phyloP scores from a whole-genome alignment of 1,140 invertebrate genomes.

The Heliconius congener region DNA sequence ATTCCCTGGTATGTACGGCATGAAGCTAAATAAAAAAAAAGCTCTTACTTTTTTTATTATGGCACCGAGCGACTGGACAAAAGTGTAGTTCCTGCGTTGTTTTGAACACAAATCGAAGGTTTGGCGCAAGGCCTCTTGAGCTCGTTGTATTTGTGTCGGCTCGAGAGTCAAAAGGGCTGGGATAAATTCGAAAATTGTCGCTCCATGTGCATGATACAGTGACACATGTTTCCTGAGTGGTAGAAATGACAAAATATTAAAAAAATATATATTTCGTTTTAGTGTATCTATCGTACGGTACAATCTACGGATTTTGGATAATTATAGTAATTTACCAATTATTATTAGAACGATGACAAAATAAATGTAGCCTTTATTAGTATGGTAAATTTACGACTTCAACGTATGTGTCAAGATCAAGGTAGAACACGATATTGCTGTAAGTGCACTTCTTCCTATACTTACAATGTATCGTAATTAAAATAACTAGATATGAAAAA shows the following conservation, averaged over 20 bases:
- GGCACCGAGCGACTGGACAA: slow-evolving; percentile 90
- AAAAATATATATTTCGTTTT: too few species aligned
- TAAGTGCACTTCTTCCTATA: too few species aligned
- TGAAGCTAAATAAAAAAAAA: too few species aligned
- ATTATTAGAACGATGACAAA: neutral
- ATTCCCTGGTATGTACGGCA: too few species aligned
- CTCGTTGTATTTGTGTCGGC: slow-evolving; percentile 87
- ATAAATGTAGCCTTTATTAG: neutral
- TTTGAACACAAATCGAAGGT: slow-evolving; percentile 90
- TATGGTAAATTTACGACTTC: too few species aligned
- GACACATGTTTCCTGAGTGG: slow-evolving; percentile 87
- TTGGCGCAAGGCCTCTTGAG: slow-evolving; percentile 87
- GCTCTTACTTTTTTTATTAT: slow-evolving; percentile 85
- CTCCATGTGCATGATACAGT: slow-evolving; percentile 96
- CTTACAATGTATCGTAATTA: too few species aligned
- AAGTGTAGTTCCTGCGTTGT: slow-evolving; percentile 86
- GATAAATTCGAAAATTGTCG: slow-evolving; percentile 93
- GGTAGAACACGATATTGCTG: too few species aligned
- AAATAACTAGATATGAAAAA: too few species aligned
- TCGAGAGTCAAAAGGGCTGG: slow-evolving; percentile 97
- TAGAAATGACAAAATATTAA: neutral
- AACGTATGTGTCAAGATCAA: too few species aligned
- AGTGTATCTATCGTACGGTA: too few species aligned
- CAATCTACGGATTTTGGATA: too few species aligned
- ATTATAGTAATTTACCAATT: too few species aligned